Conservation (phyloP, 2,888 invertebrate species). For the Gryllus longicercus region DNA sequence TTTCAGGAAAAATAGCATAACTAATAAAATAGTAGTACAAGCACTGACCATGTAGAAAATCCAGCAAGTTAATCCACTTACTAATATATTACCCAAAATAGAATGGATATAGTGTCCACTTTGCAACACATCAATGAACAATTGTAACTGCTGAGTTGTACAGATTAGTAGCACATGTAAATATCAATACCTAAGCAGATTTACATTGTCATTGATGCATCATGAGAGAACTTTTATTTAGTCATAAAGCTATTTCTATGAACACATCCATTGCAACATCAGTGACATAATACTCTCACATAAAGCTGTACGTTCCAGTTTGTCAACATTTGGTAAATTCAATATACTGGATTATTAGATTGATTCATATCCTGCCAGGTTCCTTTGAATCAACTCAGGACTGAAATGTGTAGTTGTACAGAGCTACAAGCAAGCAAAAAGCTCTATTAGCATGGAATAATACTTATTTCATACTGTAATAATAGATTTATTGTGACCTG, state of each 20-base stretch:
- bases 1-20: constrained; percentile 20
- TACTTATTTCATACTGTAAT: constrained; percentile 24
- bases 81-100: constrained; percentile 7
- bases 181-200: not conserved
- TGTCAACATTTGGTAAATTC: constrained; percentile 8
- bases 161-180: not conserved
- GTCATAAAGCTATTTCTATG: constrained; percentile 4
- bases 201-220: constrained; percentile 4
- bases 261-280: constrained; percentile 19
- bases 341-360: not conserved
- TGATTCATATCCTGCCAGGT: constrained; percentile 11
- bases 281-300: constrained; percentile 21
- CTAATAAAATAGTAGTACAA: constrained; percentile 19
- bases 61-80: constrained; percentile 1
- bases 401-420: constrained; percentile 35
- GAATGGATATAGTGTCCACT: constrained; percentile 17
- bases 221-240: not conserved
- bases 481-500: constrained; percentile 23
- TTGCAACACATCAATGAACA: not conserved
- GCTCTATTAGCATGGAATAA: constrained; percentile 37
- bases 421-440: constrained; percentile 35
- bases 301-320: constrained; percentile 19
- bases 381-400: constrained; percentile 23
- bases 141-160: not conserved
- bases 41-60: constrained; percentile 7